A percentile compares a stretch with the other conserved stretches of the same genome.
phyloP scores from a whole-genome alignment of 2,888 invertebrate species.

The Drosophila vallismaia region DNA sequence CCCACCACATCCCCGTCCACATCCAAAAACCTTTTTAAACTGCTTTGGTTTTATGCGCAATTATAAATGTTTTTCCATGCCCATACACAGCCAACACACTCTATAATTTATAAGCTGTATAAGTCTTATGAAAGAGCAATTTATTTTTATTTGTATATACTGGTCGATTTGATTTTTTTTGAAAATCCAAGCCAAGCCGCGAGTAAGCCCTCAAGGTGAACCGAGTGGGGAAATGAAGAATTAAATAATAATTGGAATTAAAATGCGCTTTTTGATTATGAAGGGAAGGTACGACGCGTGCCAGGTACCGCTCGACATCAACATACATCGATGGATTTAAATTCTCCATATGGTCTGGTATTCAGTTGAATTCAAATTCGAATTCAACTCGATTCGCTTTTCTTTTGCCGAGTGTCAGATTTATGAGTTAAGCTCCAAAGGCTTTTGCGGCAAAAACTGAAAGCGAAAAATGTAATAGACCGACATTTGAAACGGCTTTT shows the following conservation, averaged over 20 bases:
- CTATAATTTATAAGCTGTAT: slow-evolving; percentile 33
- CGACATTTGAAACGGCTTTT: slow-evolving; percentile 28
- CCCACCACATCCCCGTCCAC: slow-evolving; percentile 1
- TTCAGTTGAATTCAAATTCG: neutral
- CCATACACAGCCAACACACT: slow-evolving; percentile 7
- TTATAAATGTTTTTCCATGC: slow-evolving; percentile 47
- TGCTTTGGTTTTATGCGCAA: slow-evolving; percentile 44
- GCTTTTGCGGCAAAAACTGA: slow-evolving; percentile 42
- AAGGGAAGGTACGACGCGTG: slow-evolving; percentile 24
- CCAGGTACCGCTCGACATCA: slow-evolving; percentile 60
- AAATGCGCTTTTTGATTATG: slow-evolving; percentile 63
- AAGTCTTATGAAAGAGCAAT: slow-evolving; percentile 28
- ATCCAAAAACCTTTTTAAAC: slow-evolving; percentile 21
- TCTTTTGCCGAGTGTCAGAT: slow-evolving; percentile 49
- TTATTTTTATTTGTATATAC: slow-evolving; percentile 19
- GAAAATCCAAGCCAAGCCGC: neutral
- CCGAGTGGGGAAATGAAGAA: slow-evolving; percentile 37
- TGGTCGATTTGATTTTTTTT: neutral
- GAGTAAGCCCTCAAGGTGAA: slow-evolving; percentile 26
- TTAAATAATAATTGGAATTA: slow-evolving; percentile 69
- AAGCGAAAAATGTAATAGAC: slow-evolving; percentile 46
- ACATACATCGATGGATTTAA: slow-evolving; percentile 42
- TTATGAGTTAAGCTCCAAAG: slow-evolving; percentile 56
- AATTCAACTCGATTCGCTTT: slow-evolving; percentile 8
- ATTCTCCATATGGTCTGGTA: slow-evolving; percentile 18